Evolutionary conservation across 92 coral and sea anemone genomes (phyloP), one percentile per base, ranked within the genome.

Genomic region (Muricea muricata): DNA sequence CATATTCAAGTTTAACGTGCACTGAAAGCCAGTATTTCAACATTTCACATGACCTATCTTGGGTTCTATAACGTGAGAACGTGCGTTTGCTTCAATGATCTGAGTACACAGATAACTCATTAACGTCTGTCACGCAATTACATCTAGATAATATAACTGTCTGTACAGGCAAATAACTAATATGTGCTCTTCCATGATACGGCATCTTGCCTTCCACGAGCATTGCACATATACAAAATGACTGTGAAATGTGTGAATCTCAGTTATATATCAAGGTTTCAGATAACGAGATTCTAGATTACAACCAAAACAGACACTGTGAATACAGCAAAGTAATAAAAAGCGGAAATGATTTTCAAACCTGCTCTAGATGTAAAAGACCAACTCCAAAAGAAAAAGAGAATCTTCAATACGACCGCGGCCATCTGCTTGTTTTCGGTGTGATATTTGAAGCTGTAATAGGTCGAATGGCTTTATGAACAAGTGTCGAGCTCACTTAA

Each of bases 341-440:
- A 15, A 52, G 20, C 60, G 18, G 21, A 52, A 48, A 20, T 52
- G 26, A 52, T 52, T 20, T 52, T 63, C 70, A 28, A 63, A 63
- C 70, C 70, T 63, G 70, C 30, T 28, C 34, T 28, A 6, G 70
- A 63, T 63, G 70, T 28, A 25, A 63, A 63, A 63, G 30, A 37
- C 17, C 37, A 37, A 39, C 70, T 28, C 70, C 70, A 63, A 28
- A 63, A 63, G 37, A 63, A 30, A 63, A 30, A 63, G 37, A 63
- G 21, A 28, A 30, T 8, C n/a, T 11, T 63, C n/a, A 63, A 14
- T 24, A 28, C 11, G 0, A 32, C 33, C 12, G 33, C n/a, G 24
- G 17, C 17, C 35, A 63, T 63, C 18, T 63, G 35, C 70, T 28
- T 63, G 70, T 63, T 63, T 29, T 39, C 70, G 30, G 70, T 32